Base-by-base conservation (phyloP, 1,140 invertebrate genomes). In the Schlechtendalia chinensis region DNA sequence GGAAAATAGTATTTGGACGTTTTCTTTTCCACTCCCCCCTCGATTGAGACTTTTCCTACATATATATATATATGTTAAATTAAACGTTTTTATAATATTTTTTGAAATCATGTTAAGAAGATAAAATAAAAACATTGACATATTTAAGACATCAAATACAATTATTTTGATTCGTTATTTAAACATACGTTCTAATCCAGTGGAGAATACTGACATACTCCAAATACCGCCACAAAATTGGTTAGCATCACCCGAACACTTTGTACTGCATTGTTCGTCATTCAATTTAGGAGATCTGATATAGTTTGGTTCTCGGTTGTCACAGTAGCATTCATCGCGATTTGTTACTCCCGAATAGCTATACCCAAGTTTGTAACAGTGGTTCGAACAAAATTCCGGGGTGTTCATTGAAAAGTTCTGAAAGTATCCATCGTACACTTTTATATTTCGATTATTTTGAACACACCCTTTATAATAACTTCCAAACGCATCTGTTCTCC, bases 281-380 rank as follows among this genome's bases (percentile, higher is more conserved):
- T 79, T 58, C 39, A 53, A 27, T 27, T 71, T 56, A 1, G 74
- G 27, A 54, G 71, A 80, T 6, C 22, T 27, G 14, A 71, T 59
- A 16, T 69, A 56, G 11, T 67, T 71, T 50, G 81, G 80, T 53
- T 80, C 39, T 8, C 54, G 53, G 24, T 11, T 53, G 8, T 54
- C 81, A 72, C 83, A 83, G 61, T 83, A 83, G 81, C 83, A 83
- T 81, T 82, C 83, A 22, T 4, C 22, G 32, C 22, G 75, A 24
- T 81, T 75, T n/a, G 81, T 63, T n/a, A 81, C 69, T 16, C 81
- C 71, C 1, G 71, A 71, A 14, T 81, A 81, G 4, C 6, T 0
- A 59, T 50, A 81, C 4, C 81, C 81, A 27, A 50, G 8, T 81
- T 81, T 74, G 27, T 53, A 81, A 75, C 81, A 81, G n/a, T 63